A percentile compares a stretch with the other conserved stretches of the same genome.
Evolutionary conservation across 2,888 invertebrate genomes (phyloP).

Genomic region (Ceriagrion tenellum): DNA sequence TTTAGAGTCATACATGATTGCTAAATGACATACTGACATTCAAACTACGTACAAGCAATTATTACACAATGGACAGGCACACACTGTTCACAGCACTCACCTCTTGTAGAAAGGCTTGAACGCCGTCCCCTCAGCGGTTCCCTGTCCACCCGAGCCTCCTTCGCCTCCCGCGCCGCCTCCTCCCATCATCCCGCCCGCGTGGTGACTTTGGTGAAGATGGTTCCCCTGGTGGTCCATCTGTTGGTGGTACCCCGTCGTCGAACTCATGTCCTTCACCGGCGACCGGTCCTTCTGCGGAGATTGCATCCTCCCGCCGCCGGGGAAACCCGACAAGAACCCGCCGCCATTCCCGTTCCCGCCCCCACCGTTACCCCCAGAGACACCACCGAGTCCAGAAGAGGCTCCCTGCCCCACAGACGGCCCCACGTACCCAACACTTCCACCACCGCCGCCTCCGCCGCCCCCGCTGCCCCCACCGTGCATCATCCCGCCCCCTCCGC

Average conservation of each 20-base stretch:
- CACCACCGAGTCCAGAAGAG: conserved; percentile 62
- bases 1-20: not conserved
- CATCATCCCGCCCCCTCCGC: conserved; percentile 81
- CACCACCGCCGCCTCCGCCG: conserved; percentile 74
- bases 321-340: conserved; percentile 51
- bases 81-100: conserved; percentile 79
- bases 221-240: conserved; percentile 63
- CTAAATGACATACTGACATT: not conserved
- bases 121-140: conserved; percentile 80
- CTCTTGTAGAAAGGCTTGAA: conserved; percentile 96
- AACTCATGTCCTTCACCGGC: conserved; percentile 71
- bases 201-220: conserved; percentile 76
- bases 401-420: conserved; percentile 65
- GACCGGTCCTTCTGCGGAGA: conserved; percentile 78
- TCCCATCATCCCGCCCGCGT: conserved; percentile 77
- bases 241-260: conserved; percentile 75
- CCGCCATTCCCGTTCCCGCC: conserved; percentile 34
- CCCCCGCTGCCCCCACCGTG: conserved; percentile 77
- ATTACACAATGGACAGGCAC: no score
- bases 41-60: no score
- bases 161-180: conserved; percentile 77
- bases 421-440: conserved; percentile 76
- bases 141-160: conserved; percentile 61
- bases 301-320: conserved; percentile 70
- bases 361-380: conserved; percentile 36